Conservation (phyloP, 2,797 vertebrate genomes). For the Crenichthys baileyi region DNA sequence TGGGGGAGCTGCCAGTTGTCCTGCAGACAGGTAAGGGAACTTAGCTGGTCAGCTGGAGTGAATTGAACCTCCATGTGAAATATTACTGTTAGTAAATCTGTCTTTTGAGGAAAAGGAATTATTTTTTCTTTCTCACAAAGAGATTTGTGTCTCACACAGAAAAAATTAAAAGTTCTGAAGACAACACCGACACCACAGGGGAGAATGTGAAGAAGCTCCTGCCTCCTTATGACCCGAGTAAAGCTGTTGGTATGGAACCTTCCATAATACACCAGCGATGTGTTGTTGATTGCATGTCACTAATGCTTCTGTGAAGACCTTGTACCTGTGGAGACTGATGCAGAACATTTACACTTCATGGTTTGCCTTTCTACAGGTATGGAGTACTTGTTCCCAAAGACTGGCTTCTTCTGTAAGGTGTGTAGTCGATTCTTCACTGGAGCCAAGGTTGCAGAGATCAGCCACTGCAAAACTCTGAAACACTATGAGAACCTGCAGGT, state of each 20-base stretch:
- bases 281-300: too few relatives aligned
- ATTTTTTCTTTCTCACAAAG: neutral
- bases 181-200: conserved; percentile 25
- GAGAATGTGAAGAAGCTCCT: conserved; percentile 32
- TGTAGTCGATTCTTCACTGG: conserved; percentile 89
- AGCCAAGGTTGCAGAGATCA: conserved; percentile 79
- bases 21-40: neutral
- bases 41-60: too few relatives aligned
- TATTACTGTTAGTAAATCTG: too few relatives aligned
- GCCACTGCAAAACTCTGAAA: conserved; percentile 84
- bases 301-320: too few relatives aligned
- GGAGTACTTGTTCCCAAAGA: conserved; percentile 89
- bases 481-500: conserved; percentile 91
- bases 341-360: neutral
- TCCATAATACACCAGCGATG: neutral
- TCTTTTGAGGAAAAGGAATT: too few relatives aligned
- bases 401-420: conserved; percentile 91
- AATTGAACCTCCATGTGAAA: too few relatives aligned
- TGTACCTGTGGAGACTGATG: too few relatives aligned
- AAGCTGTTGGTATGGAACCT: conserved; percentile 67
- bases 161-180: neutral
- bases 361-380: conserved; percentile 73
- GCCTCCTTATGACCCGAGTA: conserved; percentile 62
- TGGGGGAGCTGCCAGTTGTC: conserved; percentile 5
- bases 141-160: conserved; percentile 29